phyloP scores from a whole-genome alignment of 2,888 invertebrate species.

The Drosophila stalkeri region DNA sequence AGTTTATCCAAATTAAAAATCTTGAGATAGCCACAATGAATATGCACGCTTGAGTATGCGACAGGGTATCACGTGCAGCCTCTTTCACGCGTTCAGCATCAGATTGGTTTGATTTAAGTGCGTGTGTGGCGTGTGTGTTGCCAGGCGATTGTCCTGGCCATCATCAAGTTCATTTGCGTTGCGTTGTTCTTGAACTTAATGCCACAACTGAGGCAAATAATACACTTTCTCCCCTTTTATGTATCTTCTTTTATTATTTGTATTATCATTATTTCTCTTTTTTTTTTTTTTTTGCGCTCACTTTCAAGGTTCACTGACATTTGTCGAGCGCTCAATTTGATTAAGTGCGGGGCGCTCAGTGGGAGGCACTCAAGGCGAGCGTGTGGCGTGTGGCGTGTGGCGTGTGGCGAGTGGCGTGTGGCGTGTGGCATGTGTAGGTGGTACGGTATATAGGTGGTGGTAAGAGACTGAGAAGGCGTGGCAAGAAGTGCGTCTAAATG shows the following conservation, averaged over 20 bases:
- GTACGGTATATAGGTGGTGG: background rate
- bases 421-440: background rate
- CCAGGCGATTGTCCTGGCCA: constrained; percentile 74
- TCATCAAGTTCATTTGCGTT: constrained; percentile 65
- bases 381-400: background rate
- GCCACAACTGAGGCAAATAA: constrained; percentile 69
- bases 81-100: background rate
- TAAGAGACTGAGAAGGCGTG: background rate
- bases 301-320: constrained; percentile 76
- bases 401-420: no score
- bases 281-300: constrained; percentile 18
- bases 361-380: constrained; percentile 32
- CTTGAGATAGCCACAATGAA: background rate
- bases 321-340: constrained; percentile 74
- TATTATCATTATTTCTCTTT: background rate
- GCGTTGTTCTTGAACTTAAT: constrained; percentile 73
- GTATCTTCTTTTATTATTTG: constrained; percentile 17
- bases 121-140: constrained; percentile 20
- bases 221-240: constrained; percentile 50
- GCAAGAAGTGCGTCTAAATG: constrained; percentile 56
- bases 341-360: constrained; percentile 64
- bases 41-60: background rate
- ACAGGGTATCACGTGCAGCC: background rate
- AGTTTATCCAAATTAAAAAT: background rate
- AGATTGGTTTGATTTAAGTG: constrained; percentile 9